A percentile compares a stretch with the other conserved stretches of the same genome.
Conservation (phyloP, 2,797 vertebrate species). For the Garrulus glandarius region DNA sequence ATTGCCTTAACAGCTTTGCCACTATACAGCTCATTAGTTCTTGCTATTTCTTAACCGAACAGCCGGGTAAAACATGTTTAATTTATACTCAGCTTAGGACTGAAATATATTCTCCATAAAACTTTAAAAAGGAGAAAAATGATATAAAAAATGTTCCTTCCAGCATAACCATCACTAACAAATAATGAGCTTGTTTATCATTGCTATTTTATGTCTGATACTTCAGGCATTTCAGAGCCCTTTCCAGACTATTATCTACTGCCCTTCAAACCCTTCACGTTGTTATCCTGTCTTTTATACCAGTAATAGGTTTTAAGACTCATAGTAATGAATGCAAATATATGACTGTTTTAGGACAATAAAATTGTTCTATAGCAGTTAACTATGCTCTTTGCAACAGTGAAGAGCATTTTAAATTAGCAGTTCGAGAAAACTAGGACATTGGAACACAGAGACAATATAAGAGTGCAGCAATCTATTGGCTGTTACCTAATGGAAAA, state of each 20-base stretch:
- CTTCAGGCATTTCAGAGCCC: conserved; percentile 40
- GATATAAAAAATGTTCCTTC: conserved; percentile 3
- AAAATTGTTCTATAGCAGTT: conserved; percentile 56
- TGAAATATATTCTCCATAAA: conserved; percentile 45
- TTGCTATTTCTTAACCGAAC: conserved; percentile 37
- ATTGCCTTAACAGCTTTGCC: conserved; percentile 30
- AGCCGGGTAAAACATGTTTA: conserved; percentile 25
- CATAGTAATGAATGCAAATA: conserved; percentile 70
- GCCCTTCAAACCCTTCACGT: conserved; percentile 53
- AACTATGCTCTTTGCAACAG: conserved; percentile 9
- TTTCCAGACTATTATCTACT: conserved; percentile 46
- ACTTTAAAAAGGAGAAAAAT: conserved; percentile 41
- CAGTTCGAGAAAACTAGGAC: conserved; percentile 44
- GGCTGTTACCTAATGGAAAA: conserved; percentile 39
- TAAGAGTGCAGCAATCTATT: conserved; percentile 26
- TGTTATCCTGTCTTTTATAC: conserved; percentile 62
- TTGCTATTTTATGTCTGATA: conserved; percentile 28
- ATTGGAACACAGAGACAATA: conserved; percentile 20
- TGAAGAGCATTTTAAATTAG: conserved; percentile 62
- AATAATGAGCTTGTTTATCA: conserved; percentile 53
- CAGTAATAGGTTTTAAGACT: conserved; percentile 51
- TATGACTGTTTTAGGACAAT: conserved; percentile 52
- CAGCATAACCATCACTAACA: conserved; percentile 5
- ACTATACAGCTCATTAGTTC: conserved; percentile 50
- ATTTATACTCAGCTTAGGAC: conserved; percentile 29